A percentile compares a stretch with the other conserved stretches of the same genome.
These are phyloP conservation scores for Eilema depressum DNA, from an alignment of 2,888 invertebrate species.

Conservation along the genomic window DNA sequence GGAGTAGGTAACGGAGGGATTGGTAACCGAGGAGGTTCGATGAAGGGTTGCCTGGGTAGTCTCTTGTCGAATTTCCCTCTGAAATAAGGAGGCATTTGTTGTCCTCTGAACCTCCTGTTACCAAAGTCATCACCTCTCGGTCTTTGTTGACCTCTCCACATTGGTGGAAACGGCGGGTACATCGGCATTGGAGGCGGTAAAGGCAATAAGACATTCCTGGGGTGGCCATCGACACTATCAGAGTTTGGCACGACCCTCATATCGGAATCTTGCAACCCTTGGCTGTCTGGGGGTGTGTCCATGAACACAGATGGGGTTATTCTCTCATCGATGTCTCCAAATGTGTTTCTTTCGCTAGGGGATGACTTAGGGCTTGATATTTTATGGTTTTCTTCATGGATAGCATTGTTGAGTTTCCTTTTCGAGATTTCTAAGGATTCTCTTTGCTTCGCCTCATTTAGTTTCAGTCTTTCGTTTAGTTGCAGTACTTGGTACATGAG, in stretches of 20 bases:
- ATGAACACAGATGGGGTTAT: constrained; percentile 70
- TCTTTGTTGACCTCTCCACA: constrained; percentile 73
- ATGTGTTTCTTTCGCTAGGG: constrained; percentile 71
- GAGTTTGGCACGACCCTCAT: constrained; percentile 62
- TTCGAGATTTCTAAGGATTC: constrained; percentile 88
- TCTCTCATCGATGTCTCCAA: constrained; percentile 85
- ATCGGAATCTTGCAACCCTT: constrained; percentile 73
- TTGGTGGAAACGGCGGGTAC: constrained; percentile 61
- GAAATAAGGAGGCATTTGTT: constrained; percentile 67
- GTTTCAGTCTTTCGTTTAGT: constrained; percentile 91
- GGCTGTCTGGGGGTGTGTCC: constrained; percentile 70
- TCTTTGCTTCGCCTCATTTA: constrained; percentile 91
- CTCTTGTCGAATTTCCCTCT: constrained; percentile 74
- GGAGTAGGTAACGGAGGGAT: constrained; percentile 71
- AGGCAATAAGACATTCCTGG: constrained; percentile 58
- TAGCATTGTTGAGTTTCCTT: constrained; percentile 74
- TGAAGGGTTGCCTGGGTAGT: constrained; percentile 62
- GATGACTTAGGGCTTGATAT: constrained; percentile 81
- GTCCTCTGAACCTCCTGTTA: constrained; percentile 72
- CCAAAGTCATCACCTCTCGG: constrained; percentile 72
- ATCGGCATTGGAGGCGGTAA: constrained; percentile 70
- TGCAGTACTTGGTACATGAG: constrained; percentile 92
- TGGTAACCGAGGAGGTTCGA: constrained; percentile 62
- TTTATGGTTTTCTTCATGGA: constrained; percentile 76
- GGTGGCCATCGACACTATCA: constrained; percentile 56